These are phyloP conservation scores for Babylonia areolata DNA, from an alignment of 1,140 invertebrate species.

Conservation along the genomic window DNA sequence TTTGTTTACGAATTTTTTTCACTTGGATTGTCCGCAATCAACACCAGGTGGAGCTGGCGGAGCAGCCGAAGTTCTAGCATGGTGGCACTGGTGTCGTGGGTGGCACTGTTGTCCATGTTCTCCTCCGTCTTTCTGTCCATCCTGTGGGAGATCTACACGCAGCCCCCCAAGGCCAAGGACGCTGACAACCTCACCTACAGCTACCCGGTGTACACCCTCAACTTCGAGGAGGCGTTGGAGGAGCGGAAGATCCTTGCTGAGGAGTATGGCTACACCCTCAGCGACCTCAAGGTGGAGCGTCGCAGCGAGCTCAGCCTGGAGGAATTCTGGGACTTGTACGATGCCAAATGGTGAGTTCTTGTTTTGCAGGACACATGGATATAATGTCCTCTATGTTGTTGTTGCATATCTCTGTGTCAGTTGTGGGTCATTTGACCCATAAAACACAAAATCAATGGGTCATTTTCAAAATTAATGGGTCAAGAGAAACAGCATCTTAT, in stretches of 20 bases:
- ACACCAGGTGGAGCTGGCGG: background rate
- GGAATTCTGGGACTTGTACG: slow-evolving; percentile 37
- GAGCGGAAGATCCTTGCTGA: background rate
- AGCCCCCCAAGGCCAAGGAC: background rate
- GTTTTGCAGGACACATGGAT: too few relatives aligned
- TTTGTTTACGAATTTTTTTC: too few relatives aligned
- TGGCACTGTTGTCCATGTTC: background rate
- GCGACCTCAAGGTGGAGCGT: background rate
- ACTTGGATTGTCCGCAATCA: too few relatives aligned
- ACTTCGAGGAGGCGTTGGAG: background rate
- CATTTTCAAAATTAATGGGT: too few relatives aligned
- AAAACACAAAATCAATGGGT: too few relatives aligned
- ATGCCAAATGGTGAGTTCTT: slow-evolving; percentile 32
- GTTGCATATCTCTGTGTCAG: too few relatives aligned
- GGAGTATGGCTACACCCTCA: background rate
- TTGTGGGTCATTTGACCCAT: too few relatives aligned
- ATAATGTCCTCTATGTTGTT: too few relatives aligned
- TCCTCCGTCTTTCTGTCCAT: background rate
- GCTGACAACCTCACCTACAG: background rate
- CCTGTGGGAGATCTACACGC: slow-evolving; percentile 13
- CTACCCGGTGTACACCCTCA: background rate
- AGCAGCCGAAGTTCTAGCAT: background rate
- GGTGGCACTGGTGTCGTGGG: background rate
- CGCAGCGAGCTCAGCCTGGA: slow-evolving; percentile 17
- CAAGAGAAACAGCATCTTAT: too few relatives aligned